phyloP scores from a whole-genome alignment of 2,888 invertebrate genomes.

The Lithophane leautieri region DNA sequence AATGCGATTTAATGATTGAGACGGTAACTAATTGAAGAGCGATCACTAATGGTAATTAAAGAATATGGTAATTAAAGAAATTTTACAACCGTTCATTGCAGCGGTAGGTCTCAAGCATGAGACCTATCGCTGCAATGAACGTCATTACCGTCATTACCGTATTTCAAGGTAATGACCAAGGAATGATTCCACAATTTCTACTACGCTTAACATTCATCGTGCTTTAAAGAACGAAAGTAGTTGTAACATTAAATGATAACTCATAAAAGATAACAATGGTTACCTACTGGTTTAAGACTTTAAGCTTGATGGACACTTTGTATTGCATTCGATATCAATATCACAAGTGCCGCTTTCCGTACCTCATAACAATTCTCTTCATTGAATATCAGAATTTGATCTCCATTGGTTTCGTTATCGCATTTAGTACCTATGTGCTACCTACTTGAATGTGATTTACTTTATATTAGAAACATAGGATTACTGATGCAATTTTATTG shows the following conservation, averaged over 20 bases:
- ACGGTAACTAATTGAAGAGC: neutral
- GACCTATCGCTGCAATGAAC: no score
- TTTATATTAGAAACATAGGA: conserved; percentile 9
- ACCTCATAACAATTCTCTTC: conserved; percentile 29
- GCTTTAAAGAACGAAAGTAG: conserved; percentile 13
- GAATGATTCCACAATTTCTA: neutral
- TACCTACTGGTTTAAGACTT: neutral
- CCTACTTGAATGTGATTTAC: conserved; percentile 37
- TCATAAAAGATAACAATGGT: conserved; percentile 23
- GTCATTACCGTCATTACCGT: no score
- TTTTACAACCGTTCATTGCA: neutral
- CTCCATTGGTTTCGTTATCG: conserved; percentile 6
- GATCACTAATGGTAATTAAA: conserved; percentile 21
- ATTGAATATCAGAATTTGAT: conserved; percentile 26
- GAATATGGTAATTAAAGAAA: neutral
- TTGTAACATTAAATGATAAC: conserved; percentile 10
- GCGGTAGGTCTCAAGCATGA: no score
- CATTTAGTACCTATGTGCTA: conserved; percentile 10
- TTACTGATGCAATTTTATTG: conserved; percentile 12
- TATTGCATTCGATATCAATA: conserved; percentile 28
- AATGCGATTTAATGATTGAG: conserved; percentile 1
- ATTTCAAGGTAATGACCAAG: no score
- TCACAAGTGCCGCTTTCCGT: conserved; percentile 24
- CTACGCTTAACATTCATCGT: neutral
- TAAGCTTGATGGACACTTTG: conserved; percentile 10